These are phyloP conservation scores for Talpa occidentalis DNA, from an alignment of 2,113 vertebrate genomes.

Conservation along the genomic window DNA sequence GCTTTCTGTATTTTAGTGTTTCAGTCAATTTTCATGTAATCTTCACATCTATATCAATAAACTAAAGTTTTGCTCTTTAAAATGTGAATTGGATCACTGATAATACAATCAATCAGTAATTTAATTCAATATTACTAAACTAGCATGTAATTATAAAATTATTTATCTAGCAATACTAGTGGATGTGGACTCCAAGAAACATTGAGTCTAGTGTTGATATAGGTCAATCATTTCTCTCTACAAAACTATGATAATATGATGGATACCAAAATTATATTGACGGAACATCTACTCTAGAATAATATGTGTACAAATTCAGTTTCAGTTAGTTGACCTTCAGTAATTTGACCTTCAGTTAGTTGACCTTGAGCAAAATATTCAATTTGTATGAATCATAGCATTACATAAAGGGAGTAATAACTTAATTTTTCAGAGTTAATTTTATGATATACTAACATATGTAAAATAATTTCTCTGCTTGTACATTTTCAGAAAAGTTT, in stretches of 20 bases:
- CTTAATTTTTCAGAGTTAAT: not conserved
- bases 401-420: not conserved
- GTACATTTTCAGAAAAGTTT: not conserved
- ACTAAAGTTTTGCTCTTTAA: not conserved
- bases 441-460: not conserved
- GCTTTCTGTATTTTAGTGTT: not conserved
- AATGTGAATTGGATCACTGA: not conserved
- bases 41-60: not conserved
- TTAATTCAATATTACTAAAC: not conserved
- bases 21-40: not conserved
- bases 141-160: not conserved
- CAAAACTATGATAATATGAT: not conserved
- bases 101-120: not conserved
- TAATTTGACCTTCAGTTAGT: not conserved
- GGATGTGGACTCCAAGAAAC: not conserved
- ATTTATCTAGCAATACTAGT: not conserved
- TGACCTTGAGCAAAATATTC: not conserved
- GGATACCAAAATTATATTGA: not conserved
- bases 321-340: not conserved
- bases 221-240: not conserved
- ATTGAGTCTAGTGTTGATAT: not conserved
- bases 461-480: not conserved
- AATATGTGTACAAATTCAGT: not conserved
- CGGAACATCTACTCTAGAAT: not conserved
- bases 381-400: not conserved